Evolutionary conservation across 2,888 invertebrate genomes (phyloP).

Genomic region (Synergus itoensis): DNA sequence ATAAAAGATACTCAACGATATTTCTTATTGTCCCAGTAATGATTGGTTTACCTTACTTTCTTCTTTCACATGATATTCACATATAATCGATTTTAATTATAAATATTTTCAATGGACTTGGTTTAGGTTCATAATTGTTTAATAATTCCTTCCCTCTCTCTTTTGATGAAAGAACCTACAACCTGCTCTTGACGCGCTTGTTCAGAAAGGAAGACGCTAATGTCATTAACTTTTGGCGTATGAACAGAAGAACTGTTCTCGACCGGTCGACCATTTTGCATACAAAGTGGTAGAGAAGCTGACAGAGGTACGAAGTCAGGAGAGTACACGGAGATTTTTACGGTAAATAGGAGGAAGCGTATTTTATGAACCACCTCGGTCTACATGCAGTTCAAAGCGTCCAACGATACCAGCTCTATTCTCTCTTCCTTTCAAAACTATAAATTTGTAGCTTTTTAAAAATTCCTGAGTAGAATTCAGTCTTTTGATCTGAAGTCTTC

Average conservation of each 20-base stretch:
- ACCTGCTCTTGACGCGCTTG: background rate
- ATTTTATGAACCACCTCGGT: background rate
- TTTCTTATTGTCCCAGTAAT: too few relatives aligned
- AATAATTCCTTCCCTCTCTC: background rate
- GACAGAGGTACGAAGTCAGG: background rate
- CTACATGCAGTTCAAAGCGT: background rate
- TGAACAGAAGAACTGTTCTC: constrained; percentile 1
- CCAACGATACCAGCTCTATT: background rate
- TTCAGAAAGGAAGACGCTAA: constrained; percentile 8
- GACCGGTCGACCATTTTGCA: constrained; percentile 1
- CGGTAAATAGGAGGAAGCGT: background rate
- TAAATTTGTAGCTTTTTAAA: background rate
- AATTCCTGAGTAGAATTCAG: background rate
- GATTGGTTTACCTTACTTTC: background rate
- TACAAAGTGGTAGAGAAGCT: background rate
- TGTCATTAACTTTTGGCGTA: background rate
- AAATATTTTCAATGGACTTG: too few relatives aligned
- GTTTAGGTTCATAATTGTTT: too few relatives aligned
- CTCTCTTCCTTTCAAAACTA: background rate
- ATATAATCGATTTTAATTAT: too few relatives aligned
- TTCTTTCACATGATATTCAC: background rate
- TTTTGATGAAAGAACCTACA: background rate
- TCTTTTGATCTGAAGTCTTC: background rate
- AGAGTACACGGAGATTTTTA: background rate
- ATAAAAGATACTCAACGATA: too few relatives aligned